These are phyloP conservation scores for Chaetops frenatus DNA, from an alignment of 2,113 vertebrate species.

Conservation along the genomic window DNA sequence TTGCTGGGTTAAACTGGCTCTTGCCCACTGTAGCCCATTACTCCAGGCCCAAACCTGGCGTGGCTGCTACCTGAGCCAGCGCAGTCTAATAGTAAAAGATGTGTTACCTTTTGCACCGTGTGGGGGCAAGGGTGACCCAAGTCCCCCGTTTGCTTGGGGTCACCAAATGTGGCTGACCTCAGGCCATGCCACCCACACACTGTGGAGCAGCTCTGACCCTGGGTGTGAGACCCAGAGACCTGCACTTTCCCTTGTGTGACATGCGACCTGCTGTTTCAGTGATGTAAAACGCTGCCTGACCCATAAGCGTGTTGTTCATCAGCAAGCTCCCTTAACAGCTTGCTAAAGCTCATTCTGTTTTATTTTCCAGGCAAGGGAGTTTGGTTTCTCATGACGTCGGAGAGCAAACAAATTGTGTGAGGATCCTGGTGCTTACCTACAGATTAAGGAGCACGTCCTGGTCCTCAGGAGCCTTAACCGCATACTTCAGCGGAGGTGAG, in stretches of 20 bases:
- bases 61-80: background rate
- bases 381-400: background rate
- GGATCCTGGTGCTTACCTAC: background rate
- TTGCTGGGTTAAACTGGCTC: background rate
- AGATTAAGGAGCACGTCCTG: background rate
- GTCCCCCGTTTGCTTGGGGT: background rate
- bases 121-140: background rate
- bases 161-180: fast-evolving
- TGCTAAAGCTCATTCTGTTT: background rate
- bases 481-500: background rate
- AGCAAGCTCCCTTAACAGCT: background rate
- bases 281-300: background rate
- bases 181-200: background rate
- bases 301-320: fast-evolving
- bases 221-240: background rate
- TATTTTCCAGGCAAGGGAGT: background rate
- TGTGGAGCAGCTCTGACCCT: background rate
- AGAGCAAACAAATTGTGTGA: background rate
- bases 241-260: fast-evolving
- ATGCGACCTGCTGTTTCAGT: background rate
- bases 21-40: background rate
- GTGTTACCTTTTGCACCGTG: fast-evolving
- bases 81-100: background rate
- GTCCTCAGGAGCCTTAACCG: background rate
- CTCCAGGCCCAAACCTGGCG: background rate